phyloP scores from a whole-genome alignment of 2,113 vertebrate species.

The Epinephelus fuscoguttatus region DNA sequence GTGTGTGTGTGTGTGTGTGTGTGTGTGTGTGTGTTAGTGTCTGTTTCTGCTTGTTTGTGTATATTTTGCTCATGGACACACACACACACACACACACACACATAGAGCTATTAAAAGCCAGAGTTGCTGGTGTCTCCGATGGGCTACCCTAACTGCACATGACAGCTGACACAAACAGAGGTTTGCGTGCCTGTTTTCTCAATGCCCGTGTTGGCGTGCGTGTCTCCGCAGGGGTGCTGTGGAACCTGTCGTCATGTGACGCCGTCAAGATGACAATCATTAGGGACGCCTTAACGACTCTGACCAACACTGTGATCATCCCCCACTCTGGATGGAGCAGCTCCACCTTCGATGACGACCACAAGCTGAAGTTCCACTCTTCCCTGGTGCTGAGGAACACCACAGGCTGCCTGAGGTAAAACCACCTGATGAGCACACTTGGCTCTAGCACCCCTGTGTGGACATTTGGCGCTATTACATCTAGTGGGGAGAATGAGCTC shows the following conservation, averaged over 20 bases:
- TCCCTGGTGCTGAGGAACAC: conserved; percentile 96
- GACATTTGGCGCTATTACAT: conserved; percentile 45
- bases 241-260: conserved; percentile 98
- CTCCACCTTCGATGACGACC: conserved; percentile 95
- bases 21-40: neutral
- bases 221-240: conserved; percentile 90
- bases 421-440: conserved; percentile 58
- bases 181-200: conserved; percentile 32
- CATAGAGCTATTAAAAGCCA: conserved; percentile 49
- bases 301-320: conserved; percentile 98
- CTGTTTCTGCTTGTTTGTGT: conserved; percentile 12
- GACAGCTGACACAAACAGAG: conserved; percentile 64
- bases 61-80: neutral
- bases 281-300: conserved; percentile 92
- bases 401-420: conserved; percentile 95
- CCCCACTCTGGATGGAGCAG: conserved; percentile 98
- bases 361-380: conserved; percentile 98
- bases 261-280: conserved; percentile 99
- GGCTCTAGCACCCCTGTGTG: conserved; percentile 70
- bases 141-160: conserved; percentile 39
- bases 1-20: neutral
- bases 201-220: neutral
- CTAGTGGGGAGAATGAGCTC: neutral
- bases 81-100: neutral
- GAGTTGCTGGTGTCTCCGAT: neutral